Base-by-base conservation (phyloP, 1,140 invertebrate genomes). In the Cyrtorhinus lividipennis region DNA sequence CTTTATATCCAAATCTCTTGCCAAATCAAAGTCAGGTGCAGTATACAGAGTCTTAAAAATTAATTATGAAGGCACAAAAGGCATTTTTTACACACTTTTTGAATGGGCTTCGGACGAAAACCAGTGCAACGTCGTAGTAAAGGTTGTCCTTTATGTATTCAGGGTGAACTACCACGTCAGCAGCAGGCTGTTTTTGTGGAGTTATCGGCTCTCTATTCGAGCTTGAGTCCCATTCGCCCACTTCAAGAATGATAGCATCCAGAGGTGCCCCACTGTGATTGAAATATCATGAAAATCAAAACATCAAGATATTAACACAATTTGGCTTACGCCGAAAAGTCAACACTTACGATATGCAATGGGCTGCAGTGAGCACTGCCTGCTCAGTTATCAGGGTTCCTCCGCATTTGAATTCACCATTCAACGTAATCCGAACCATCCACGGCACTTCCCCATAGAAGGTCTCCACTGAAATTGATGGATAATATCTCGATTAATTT, bases 281-380 rank as follows among this genome's bases (percentile, higher is more conserved):
- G n/a, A n/a, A n/a, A n/a, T n/a, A n/a, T n/a, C n/a, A n/a, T n/a
- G n/a, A n/a, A n/a, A n/a, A n/a, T n/a, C n/a, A n/a, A n/a, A n/a
- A n/a, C n/a, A n/a, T n/a, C n/a, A n/a, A n/a, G n/a, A n/a, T n/a
- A n/a, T n/a, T n/a, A n/a, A n/a, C n/a, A n/a, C n/a, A n/a, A n/a
- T n/a, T n/a, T n/a, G n/a, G n/a, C n/a, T n/a, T n/a, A n/a, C n/a
- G n/a, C n/a, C n/a, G n/a, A n/a, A n/a, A n/a, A n/a, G n/a, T n/a
- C n/a, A n/a, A n/a, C n/a, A n/a, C 62, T 64, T 48, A 64, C 63
- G 24, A 71, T 2, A 78, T 67, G 64, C 75, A 77, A 66, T 78
- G 77, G 46, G 80, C 80, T 0, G 78, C 81, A 1, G 81, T 83
- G 22, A 83, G 53, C 1, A 80, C 77, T 1, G 80, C 78, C 46